phyloP scores from a whole-genome alignment of 2,888 invertebrate species.

The Ormia ochracea region DNA sequence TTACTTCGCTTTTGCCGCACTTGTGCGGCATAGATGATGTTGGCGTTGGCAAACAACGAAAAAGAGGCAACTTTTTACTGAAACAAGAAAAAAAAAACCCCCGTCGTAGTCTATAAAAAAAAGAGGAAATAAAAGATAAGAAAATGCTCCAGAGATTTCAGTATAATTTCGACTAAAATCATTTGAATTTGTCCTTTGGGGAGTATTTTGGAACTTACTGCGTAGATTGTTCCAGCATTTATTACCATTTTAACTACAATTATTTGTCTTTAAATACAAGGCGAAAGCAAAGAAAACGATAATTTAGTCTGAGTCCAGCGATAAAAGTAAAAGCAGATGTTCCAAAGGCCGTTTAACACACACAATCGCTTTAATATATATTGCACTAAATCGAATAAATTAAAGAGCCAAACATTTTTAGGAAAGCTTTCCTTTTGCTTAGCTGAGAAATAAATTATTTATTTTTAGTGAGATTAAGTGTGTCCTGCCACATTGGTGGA shows the following conservation, averaged over 20 bases:
- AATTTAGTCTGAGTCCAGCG: background rate
- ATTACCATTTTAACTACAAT: constrained; percentile 56
- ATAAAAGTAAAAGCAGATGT: background rate
- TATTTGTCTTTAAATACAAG: constrained; percentile 14
- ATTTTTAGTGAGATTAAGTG: too few relatives aligned
- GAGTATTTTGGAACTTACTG: constrained; percentile 53
- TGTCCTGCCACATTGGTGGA: too few relatives aligned
- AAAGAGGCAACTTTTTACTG: background rate
- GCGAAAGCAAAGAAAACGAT: background rate
- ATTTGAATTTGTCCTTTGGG: constrained; percentile 45
- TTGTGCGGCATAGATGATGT: background rate
- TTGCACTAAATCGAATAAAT: too few relatives aligned
- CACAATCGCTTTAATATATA: too few relatives aligned
- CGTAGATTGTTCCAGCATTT: constrained; percentile 48
- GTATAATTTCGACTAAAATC: constrained; percentile 29
- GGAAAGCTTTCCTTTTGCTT: too few relatives aligned
- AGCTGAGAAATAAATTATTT: too few relatives aligned
- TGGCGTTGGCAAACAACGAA: background rate
- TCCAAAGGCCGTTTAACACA: background rate
- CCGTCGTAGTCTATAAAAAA: background rate
- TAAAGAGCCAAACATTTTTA: too few relatives aligned
- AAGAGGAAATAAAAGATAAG: constrained; percentile 11
- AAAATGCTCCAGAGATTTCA: constrained; percentile 11
- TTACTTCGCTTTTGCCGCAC: constrained; percentile 28
- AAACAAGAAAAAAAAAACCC: background rate